These are phyloP conservation scores for Pseudoatta argentina DNA, from an alignment of 1,140 invertebrate species.

Conservation along the genomic window DNA sequence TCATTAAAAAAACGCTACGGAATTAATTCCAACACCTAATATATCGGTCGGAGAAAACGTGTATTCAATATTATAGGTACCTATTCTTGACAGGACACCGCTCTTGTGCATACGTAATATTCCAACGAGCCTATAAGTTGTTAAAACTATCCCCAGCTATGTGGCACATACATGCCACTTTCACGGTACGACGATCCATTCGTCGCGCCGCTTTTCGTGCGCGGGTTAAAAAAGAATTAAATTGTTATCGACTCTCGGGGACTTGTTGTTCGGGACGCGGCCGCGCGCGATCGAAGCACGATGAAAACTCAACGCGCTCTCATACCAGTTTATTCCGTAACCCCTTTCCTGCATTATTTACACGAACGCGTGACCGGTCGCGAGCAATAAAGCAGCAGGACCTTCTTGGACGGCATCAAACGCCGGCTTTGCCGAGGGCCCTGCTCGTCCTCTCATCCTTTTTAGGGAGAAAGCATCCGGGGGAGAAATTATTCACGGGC, in stretches of 20 bases:
- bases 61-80: slow-evolving; percentile 7
- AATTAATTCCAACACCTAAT: too few species aligned
- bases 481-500: slow-evolving; percentile 55
- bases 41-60: not conserved
- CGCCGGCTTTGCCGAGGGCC: slow-evolving; percentile 17
- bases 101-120: slow-evolving; percentile 39
- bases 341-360: slow-evolving; percentile 61
- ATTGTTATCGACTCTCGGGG: slow-evolving; percentile 37
- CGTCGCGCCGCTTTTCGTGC: slow-evolving; percentile 23
- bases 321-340: slow-evolving; percentile 57
- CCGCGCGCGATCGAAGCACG: slow-evolving; percentile 29
- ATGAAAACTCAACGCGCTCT: slow-evolving; percentile 38
- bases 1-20: too few species aligned
- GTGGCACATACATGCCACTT: not conserved
- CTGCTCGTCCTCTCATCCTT: slow-evolving; percentile 32
- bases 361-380: slow-evolving; percentile 49
- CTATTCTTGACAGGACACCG: slow-evolving; percentile 22
- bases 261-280: slow-evolving; percentile 27
- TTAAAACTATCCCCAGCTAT: slow-evolving; percentile 29
- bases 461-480: slow-evolving; percentile 49
- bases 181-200: slow-evolving; percentile 31
- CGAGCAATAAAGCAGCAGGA: slow-evolving; percentile 53
- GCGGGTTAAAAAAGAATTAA: slow-evolving; percentile 40
- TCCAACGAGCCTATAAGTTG: slow-evolving; percentile 42
- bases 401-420: slow-evolving; percentile 52